These are phyloP conservation scores for Cygnus atratus DNA, from an alignment of 2,113 vertebrate species.

Conservation along the genomic window DNA sequence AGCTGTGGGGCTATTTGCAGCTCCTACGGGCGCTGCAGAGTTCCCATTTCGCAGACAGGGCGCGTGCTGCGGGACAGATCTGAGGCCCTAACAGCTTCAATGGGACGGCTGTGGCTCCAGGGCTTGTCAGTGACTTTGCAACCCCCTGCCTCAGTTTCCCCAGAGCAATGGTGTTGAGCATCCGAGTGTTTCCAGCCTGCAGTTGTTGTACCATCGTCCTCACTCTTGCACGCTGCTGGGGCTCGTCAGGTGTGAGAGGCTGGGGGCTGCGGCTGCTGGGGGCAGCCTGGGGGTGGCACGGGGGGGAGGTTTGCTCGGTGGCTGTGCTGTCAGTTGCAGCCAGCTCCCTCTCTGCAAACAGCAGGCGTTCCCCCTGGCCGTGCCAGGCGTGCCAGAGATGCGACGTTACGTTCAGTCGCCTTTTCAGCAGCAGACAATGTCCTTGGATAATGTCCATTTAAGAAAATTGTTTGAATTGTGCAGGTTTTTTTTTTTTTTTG, in stretches of 20 bases:
- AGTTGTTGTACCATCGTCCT: neutral
- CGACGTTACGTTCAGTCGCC: neutral
- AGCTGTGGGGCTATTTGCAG: neutral
- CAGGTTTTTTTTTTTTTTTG: neutral
- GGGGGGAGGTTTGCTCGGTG: neutral
- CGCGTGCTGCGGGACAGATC: neutral
- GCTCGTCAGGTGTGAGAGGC: neutral
- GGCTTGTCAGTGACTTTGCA: neutral
- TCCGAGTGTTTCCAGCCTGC: neutral
- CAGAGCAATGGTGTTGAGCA: fast-evolving
- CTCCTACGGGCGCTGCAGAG: neutral
- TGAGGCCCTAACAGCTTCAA: neutral
- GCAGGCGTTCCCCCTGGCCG: neutral
- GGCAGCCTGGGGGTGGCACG: neutral
- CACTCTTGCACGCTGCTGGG: fast-evolving
- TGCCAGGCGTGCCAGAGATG: neutral
- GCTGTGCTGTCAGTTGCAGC: neutral
- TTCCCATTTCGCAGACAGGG: neutral
- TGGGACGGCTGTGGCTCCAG: neutral
- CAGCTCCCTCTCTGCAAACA: neutral
- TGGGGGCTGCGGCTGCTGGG: neutral
- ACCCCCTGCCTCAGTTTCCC: neutral
- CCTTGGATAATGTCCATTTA: neutral
- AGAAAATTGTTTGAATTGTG: neutral
- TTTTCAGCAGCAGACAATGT: neutral